phyloP scores from a whole-genome alignment of 1,140 invertebrate genomes.

The Brachystomella parvula region DNA sequence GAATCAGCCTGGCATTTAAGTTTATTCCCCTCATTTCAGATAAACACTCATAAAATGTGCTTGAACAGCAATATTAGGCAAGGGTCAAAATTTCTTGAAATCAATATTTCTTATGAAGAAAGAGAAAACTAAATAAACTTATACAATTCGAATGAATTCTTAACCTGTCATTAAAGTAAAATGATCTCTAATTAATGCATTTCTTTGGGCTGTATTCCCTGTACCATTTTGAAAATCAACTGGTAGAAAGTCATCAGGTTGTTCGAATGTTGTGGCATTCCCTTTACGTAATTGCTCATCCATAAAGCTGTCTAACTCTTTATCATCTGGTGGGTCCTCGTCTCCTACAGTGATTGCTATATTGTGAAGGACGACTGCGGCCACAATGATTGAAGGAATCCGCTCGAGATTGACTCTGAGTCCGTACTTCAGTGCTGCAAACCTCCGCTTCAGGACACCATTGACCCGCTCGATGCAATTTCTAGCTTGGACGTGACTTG shows the following conservation, averaged over 20 bases:
- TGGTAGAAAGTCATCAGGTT: not conserved
- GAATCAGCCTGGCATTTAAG: no score
- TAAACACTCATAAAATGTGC: not conserved
- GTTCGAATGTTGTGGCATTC: not conserved
- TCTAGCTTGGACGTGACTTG: not conserved
- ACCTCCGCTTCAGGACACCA: not conserved
- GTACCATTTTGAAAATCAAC: not conserved
- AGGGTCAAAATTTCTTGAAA: no score
- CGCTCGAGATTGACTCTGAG: constrained; percentile 36
- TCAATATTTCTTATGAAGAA: no score
- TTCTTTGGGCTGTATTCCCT: not conserved
- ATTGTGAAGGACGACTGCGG: constrained; percentile 44
- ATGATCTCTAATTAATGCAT: not conserved
- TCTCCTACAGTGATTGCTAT: constrained; percentile 35
- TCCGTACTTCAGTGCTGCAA: not conserved
- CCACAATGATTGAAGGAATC: constrained; percentile 41
- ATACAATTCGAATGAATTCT: no score
- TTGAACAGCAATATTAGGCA: not conserved
- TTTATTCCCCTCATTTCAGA: not conserved
- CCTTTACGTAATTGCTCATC: not conserved
- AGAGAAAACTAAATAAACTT: no score
- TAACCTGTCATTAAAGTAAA: not conserved
- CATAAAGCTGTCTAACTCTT: not conserved
- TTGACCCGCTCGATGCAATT: constrained; percentile 2
- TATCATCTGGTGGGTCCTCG: constrained; percentile 17